Base-by-base conservation (phyloP, 2,797 vertebrate species). In the Enteromius radiatus region DNA sequence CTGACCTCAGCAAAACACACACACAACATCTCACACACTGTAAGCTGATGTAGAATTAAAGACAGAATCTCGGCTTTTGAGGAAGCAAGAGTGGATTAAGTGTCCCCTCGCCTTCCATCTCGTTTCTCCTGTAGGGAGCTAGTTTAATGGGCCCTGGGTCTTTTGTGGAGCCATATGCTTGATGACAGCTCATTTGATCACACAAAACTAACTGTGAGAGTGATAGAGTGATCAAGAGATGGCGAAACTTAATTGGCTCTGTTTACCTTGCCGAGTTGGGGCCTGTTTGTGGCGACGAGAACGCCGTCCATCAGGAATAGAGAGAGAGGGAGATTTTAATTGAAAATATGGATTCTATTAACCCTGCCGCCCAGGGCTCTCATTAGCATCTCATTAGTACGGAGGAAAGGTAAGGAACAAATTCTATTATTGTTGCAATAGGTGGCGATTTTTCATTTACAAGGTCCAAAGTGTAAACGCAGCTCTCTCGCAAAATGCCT, bases 351-450 rank as follows among this genome's bases (percentile, higher is more conserved):
- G 94, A 96, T 96, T 95, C 93, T 89, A 94, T 96, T 95, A 96
- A 96, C 95, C 95, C 94, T 92, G 92, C 93, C 92, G 94, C 94
- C 95, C 94, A 94, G 93, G 92, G 95, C 95, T 94, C 94, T 93
- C 94, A 96, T 96, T 96, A 96, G 92, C 94, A 94, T 95, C 94
- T 95, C 93, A 96, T 96, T 96, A 96, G 95, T 95, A 92, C 92
- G 90, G 91, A 93, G 91, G 91, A 93, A 93, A 94, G 94, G 94
- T 95, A 93, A 84, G 83, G 73, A 82, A 81, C 93, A 94, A 94
- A 95, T 95, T 95, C 93, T 93, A 93, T 94, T 95, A 94, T 96
- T 95, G 94, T 95, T 95, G 95, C 92, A 93, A 89, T 94, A 95
- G 95, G 93, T 95, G 94, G 92, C 86, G 41, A 93, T 89, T 86